These are phyloP conservation scores for Pachliopta kotzebuea DNA, from an alignment of 2,888 invertebrate genomes.

Conservation along the genomic window DNA sequence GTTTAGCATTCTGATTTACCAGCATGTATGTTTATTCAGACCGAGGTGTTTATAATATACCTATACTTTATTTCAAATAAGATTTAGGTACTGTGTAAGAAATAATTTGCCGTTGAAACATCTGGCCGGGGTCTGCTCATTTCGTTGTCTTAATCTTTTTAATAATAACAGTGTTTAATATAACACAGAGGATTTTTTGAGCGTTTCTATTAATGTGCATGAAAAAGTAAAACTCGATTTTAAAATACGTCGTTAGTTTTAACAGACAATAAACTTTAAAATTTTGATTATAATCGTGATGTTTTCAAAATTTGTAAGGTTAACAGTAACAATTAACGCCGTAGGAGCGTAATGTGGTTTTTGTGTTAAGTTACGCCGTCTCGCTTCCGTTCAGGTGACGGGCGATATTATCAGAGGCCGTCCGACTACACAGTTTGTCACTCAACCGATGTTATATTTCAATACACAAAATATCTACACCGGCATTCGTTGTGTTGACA, in stretches of 20 bases:
- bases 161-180: conserved; percentile 26
- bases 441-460: conserved; percentile 45
- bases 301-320: conserved; percentile 35
- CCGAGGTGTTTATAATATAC: conserved; percentile 73
- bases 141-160: conserved; percentile 40
- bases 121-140: conserved; percentile 56
- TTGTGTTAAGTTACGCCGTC: conserved; percentile 58
- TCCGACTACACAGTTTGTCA: conserved; percentile 58
- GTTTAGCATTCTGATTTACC: conserved; percentile 79
- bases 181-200: conserved; percentile 4
- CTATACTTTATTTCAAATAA: conserved; percentile 73
- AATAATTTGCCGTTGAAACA: conserved; percentile 67
- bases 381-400: conserved; percentile 77
- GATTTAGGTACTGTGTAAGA: conserved; percentile 60
- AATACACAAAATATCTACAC: conserved; percentile 34
- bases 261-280: neutral
- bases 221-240: neutral
- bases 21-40: conserved; percentile 73
- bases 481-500: conserved; percentile 37
- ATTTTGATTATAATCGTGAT: conserved; percentile 6
- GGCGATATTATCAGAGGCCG: conserved; percentile 58
- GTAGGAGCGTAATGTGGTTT: conserved; percentile 70
- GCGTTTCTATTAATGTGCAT: neutral
- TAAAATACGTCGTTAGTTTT: neutral
- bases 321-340: conserved; percentile 38